These are phyloP conservation scores for Sapayoa aenigma DNA, from an alignment of 2,113 vertebrate genomes.

Conservation along the genomic window DNA sequence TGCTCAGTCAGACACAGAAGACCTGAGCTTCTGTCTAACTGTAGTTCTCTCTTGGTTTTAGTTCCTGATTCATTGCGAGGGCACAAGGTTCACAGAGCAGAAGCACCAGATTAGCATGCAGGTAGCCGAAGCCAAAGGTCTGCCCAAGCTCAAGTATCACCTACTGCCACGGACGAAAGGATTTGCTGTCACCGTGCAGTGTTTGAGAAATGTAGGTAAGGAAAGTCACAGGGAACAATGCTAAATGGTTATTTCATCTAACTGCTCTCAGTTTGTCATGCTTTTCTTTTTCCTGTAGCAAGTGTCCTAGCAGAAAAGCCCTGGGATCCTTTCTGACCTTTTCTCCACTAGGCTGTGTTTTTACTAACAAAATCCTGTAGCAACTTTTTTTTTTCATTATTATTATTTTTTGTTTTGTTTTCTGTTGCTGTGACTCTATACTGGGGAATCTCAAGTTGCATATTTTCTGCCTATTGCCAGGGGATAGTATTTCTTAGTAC, in stretches of 20 bases:
- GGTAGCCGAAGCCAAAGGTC: constrained; percentile 91
- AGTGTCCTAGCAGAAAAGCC: neutral
- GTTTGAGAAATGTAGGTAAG: constrained; percentile 93
- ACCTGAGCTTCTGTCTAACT: neutral
- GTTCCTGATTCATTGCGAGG: constrained; percentile 96
- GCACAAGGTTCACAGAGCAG: constrained; percentile 92
- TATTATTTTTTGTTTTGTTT: neutral
- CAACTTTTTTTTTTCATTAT: neutral
- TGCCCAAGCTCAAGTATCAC: constrained; percentile 93
- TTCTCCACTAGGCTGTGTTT: neutral
- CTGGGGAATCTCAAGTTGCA: neutral
- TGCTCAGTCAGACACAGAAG: neutral
- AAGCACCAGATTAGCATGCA: constrained; percentile 96
- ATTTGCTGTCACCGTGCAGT: constrained; percentile 89
- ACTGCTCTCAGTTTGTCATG: neutral
- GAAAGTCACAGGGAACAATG: constrained; percentile 17
- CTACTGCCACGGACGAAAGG: constrained; percentile 94
- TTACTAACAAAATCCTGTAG: neutral
- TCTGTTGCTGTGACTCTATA: neutral
- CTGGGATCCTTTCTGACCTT: neutral
- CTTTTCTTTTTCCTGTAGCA: neutral
- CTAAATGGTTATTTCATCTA: neutral
- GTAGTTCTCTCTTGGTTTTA: constrained; percentile 53
- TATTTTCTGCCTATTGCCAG: neutral
- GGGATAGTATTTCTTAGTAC: neutral